These are phyloP conservation scores for Aurelia sp. DNA, from an alignment of 30 jellyfish, hydroid and myxozoan species.

Conservation along the genomic window DNA sequence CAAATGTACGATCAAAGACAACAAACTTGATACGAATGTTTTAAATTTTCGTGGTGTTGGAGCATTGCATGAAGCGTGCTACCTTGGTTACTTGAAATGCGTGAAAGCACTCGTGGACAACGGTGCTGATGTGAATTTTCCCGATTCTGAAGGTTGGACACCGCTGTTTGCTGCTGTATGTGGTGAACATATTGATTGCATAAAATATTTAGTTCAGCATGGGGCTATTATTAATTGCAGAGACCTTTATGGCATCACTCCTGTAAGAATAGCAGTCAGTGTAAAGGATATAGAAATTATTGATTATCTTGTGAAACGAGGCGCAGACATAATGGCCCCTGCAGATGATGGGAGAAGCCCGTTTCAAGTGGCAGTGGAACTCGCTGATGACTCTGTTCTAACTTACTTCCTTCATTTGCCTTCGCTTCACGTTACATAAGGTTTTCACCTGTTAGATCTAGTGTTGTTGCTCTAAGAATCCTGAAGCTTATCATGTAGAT, in stretches of 20 bases:
- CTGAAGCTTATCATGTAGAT: too few species aligned
- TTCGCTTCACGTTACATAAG: conserved; percentile 38
- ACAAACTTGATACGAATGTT: conserved; percentile 15
- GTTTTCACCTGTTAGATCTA: background rate
- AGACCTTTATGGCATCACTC: conserved; percentile 62
- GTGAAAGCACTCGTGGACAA: conserved; percentile 43
- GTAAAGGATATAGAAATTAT: conserved; percentile 38
- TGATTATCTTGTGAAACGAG: conserved; percentile 56
- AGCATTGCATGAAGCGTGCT: conserved; percentile 75
- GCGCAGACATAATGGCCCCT: conserved; percentile 64
- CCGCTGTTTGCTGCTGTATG: conserved; percentile 86
- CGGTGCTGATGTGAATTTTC: conserved; percentile 74
- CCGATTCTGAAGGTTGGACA: conserved; percentile 83
- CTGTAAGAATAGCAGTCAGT: conserved; percentile 69
- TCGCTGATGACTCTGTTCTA: conserved; percentile 49
- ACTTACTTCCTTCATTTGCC: conserved; percentile 60
- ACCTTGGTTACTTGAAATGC: conserved; percentile 61
- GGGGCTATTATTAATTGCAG: conserved; percentile 32
- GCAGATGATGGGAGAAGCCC: conserved; percentile 70
- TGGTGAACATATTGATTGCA: conserved; percentile 60
- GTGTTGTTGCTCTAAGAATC: too few species aligned
- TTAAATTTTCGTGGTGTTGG: conserved; percentile 58
- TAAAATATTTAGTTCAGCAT: conserved; percentile 27
- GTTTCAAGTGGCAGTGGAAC: conserved; percentile 72
- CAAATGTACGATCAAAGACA: conserved; percentile 35